Evolutionary conservation across 1,140 invertebrate genomes (phyloP), one percentile per base, ranked within the genome.

Genomic region (Tetragonula clypearis): DNA sequence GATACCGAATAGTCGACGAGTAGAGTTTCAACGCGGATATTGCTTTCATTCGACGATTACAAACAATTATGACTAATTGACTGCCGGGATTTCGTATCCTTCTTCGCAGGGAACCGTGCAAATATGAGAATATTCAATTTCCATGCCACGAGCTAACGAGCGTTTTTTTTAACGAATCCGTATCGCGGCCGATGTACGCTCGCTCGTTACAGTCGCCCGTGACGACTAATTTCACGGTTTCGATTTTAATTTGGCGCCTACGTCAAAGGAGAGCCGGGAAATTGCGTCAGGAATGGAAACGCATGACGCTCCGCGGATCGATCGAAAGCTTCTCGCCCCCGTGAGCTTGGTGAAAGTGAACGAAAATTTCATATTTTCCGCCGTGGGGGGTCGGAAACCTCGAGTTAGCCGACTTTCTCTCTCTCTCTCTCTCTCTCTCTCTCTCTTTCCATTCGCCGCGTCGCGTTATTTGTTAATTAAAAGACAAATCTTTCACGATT

Each of bases 211-310:
- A 35, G 19, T 41, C 41, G 35, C 35, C 3, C 41, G 41, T 8
- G 41, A 49, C 49, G 26, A n/a, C 15, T 55, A 53, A 55, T 79
- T 68, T 79, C 62, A 79, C 53, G 53, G 65, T 35, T 56, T 71
- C 30, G 30, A 69, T 79, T 79, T 79, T 79, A 79, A 56, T 56
- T 56, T 21, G 23, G 15, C 30, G 15, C 0, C 41, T 17, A 53
- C 65, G 56, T 79, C 65, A 79, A 79, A 79, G 78, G 17, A 55
- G 26, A 26, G n/a, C 71, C 6, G 23, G 71, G 53, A n/a, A 79
- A 56, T 41, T 71, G 21, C 53, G 65, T 41, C 30, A 79, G 19
- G 21, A 14, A 6, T 11, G 49, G 65, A 69, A 56, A 69, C 17
- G 26, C 65, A 17, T 35, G 17, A 53, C n/a, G 77, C n/a, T 79